Percentiles rank a stretch among this genome's conserved stretches.
These are phyloP conservation scores for Nyctereutes procyonoides DNA, from an alignment of 2,113 vertebrate species.

Conservation along the genomic window DNA sequence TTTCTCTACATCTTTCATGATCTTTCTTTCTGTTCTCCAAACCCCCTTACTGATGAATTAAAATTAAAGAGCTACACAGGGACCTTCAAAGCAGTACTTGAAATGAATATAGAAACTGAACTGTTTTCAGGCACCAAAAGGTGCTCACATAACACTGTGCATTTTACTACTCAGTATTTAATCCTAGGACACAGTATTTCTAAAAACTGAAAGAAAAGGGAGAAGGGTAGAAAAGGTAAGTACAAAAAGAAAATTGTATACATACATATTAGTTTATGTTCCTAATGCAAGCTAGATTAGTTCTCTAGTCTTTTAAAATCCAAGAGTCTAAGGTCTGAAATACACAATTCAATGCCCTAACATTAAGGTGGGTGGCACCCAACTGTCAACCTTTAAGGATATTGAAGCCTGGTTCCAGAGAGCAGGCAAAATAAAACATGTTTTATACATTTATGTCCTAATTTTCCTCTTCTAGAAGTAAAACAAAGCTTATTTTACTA, in stretches of 20 bases:
- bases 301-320: not conserved
- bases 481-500: not conserved
- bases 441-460: not conserved
- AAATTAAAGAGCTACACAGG: not conserved
- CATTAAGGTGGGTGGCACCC: not conserved
- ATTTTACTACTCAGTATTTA: not conserved
- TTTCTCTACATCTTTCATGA: constrained; percentile 18
- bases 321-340: not conserved
- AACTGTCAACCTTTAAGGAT: not conserved
- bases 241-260: not conserved
- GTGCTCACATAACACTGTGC: not conserved
- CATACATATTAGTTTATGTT: not conserved
- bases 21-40: constrained; percentile 13
- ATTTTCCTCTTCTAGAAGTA: not conserved
- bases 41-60: not conserved
- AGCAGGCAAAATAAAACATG: not conserved
- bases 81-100: not conserved
- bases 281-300: not conserved
- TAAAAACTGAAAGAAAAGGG: not conserved
- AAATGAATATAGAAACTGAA: constrained; percentile 2
- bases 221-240: not conserved
- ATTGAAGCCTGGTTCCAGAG: not conserved
- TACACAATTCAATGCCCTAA: not conserved
- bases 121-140: not conserved
- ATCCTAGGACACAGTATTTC: not conserved